Conservation (phyloP, 2,113 vertebrate genomes). For the Muscicapa adusta region DNA sequence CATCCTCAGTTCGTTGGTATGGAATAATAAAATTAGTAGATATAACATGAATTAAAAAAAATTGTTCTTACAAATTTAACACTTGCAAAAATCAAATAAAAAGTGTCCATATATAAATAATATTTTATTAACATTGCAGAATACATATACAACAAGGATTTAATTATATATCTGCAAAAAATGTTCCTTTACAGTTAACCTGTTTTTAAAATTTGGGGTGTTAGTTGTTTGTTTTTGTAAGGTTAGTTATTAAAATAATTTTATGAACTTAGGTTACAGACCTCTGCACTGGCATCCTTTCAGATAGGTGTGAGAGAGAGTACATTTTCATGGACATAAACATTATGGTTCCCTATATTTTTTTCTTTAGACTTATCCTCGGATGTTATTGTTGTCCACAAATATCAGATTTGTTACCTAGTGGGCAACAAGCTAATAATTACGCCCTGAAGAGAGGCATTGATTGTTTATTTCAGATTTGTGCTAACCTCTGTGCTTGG, state of each 20-base stretch:
- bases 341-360: background rate
- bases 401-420: rapidly evolving
- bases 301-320: background rate
- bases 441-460: background rate
- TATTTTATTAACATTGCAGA: background rate
- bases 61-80: background rate
- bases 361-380: background rate
- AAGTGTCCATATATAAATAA: background rate
- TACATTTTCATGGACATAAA: background rate
- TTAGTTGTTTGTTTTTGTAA: background rate
- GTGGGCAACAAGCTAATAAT: background rate
- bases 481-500: too few relatives aligned
- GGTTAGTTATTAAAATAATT: background rate
- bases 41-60: background rate
- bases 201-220: background rate
- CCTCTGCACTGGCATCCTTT: background rate
- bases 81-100: background rate
- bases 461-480: background rate
- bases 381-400: background rate
- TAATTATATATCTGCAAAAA: background rate
- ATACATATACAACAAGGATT: background rate
- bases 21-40: background rate
- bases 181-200: background rate
- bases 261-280: background rate
- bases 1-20: constrained; percentile 80